Percentiles rank a stretch among this genome's conserved stretches.
Conservation (phyloP, 2,888 invertebrate genomes). For the Asteroscopus sphinx region DNA sequence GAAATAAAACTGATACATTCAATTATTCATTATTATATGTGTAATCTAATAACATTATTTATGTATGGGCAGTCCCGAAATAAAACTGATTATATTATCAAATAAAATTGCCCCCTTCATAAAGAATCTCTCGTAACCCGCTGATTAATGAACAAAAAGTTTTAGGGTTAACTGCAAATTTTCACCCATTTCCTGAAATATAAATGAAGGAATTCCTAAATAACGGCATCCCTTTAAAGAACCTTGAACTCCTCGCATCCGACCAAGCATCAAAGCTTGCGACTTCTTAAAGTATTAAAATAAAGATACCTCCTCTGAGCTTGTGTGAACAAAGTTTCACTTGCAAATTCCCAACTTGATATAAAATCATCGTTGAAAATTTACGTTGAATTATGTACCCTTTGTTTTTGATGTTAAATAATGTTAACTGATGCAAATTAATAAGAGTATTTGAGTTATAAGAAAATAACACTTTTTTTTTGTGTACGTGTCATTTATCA, state of each 20-base stretch:
- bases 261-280: conserved; percentile 61
- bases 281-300: conserved; percentile 67
- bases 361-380: conserved; percentile 36
- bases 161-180: conserved; percentile 58
- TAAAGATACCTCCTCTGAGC: conserved; percentile 51
- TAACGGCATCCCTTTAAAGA: conserved; percentile 60
- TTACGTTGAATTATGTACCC: conserved; percentile 15
- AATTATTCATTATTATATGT: too few relatives aligned
- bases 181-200: conserved; percentile 58
- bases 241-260: conserved; percentile 59
- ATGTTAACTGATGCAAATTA: neutral
- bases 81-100: conserved; percentile 34
- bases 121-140: conserved; percentile 37
- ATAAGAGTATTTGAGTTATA: neutral
- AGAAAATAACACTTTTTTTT: too few relatives aligned
- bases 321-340: conserved; percentile 49
- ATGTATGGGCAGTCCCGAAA: too few relatives aligned
- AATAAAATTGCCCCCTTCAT: conserved; percentile 24
- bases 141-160: conserved; percentile 56
- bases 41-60: too few relatives aligned
- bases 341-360: conserved; percentile 42
- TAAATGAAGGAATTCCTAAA: conserved; percentile 61
- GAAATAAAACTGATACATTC: too few relatives aligned
- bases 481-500: too few relatives aligned
- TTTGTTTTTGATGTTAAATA: conserved; percentile 17